Conservation (phyloP, 2,113 vertebrate species). For the Macrotus californicus region DNA sequence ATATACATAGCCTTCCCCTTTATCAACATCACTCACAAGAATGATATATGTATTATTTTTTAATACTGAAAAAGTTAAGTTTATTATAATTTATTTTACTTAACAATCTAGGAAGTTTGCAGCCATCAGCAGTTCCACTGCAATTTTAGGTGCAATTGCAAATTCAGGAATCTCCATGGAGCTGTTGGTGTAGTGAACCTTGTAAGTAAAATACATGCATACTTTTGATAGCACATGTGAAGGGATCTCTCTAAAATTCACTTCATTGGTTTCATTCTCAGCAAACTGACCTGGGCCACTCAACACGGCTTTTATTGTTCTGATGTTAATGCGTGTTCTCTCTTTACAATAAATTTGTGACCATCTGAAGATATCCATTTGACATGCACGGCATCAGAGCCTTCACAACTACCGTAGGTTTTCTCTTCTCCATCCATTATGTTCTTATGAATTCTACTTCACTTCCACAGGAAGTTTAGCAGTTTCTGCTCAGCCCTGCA, state of each 20-base stretch:
- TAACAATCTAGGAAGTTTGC: conserved; percentile 99
- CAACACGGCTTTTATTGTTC: conserved; percentile 99
- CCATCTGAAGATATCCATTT: conserved; percentile 89
- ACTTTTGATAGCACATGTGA: conserved; percentile 99
- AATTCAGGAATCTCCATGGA: conserved; percentile 99
- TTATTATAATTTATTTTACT: conserved; percentile 89
- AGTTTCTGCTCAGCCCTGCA: conserved; percentile 36
- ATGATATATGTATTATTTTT: neutral
- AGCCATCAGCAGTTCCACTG: conserved; percentile 99
- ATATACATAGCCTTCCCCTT: neutral
- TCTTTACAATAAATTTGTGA: conserved; percentile 87
- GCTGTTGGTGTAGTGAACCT: conserved; percentile 99
- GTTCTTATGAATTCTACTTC: conserved; percentile 68
- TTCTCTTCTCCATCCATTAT: conserved; percentile 95
- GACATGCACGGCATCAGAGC: conserved; percentile 98
- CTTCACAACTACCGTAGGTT: conserved; percentile 97
- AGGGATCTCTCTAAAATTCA: conserved; percentile 98
- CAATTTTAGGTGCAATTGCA: conserved; percentile 97
- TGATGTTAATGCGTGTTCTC: conserved; percentile 97
- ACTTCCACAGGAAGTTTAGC: conserved; percentile 72
- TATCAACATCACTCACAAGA: neutral
- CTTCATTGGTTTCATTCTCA: conserved; percentile 99
- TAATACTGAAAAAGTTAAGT: conserved; percentile 87
- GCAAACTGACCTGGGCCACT: conserved; percentile 94
- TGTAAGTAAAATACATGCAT: conserved; percentile 99